These are phyloP conservation scores for Mycetomoellerius zeteki DNA, from an alignment of 1,140 invertebrate species.

Conservation along the genomic window DNA sequence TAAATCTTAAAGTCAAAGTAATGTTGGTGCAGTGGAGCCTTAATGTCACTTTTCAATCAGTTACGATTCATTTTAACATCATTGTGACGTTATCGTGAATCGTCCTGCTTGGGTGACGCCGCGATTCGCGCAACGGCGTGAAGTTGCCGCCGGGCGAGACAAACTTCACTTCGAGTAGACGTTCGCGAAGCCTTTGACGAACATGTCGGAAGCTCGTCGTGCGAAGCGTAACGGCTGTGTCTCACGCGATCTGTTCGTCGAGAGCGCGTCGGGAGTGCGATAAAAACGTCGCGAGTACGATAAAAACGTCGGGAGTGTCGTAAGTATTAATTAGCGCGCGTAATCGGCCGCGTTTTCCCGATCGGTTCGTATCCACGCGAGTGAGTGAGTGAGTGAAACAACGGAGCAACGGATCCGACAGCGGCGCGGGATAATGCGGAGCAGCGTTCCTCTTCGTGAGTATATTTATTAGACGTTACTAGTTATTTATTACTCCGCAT, in stretches of 20 bases:
- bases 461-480: neutral
- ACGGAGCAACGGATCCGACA: neutral
- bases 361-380: neutral
- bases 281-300: neutral
- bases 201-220: neutral
- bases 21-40: too few relatives aligned
- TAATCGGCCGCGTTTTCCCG: neutral
- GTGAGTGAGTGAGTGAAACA: neutral
- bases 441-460: neutral
- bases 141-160: neutral
- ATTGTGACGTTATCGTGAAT: too few relatives aligned
- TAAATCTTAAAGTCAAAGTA: too few relatives aligned
- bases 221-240: neutral
- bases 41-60: too few relatives aligned
- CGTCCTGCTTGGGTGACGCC: neutral
- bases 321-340: neutral
- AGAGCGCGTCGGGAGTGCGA: neutral
- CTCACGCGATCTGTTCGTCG: neutral
- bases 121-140: neutral
- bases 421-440: neutral
- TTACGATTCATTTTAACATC: too few relatives aligned
- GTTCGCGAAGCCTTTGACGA: neutral
- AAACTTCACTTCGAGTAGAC: neutral
- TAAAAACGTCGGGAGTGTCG: neutral
- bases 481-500: neutral